phyloP scores from a whole-genome alignment of 2,113 vertebrate species.

The Colinus virginianus region DNA sequence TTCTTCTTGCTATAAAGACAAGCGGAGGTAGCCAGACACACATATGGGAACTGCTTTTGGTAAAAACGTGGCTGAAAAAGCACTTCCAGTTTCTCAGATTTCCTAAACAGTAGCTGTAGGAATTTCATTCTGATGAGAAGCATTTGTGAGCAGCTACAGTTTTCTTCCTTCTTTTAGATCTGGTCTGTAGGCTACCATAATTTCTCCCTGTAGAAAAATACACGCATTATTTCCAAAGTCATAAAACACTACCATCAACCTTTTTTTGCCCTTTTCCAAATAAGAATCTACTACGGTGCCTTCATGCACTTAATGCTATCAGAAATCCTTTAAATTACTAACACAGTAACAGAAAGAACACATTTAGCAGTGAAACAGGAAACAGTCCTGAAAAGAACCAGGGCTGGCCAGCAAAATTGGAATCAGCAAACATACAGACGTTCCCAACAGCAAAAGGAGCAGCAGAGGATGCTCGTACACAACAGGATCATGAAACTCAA shows the following conservation, averaged over 20 bases:
- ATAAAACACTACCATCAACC: neutral
- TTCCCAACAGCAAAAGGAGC: neutral
- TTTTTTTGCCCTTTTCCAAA: neutral
- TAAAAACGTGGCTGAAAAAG: conserved; percentile 42
- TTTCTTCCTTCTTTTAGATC: neutral
- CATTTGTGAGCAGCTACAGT: neutral
- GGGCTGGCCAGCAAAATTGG: neutral
- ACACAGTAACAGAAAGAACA: neutral
- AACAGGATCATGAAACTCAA: neutral
- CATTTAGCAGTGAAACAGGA: neutral
- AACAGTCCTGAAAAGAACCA: neutral
- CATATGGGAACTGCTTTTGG: conserved; percentile 7
- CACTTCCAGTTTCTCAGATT: conserved; percentile 8
- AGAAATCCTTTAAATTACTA: neutral
- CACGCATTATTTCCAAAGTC: neutral
- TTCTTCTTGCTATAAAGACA: conserved; percentile 77
- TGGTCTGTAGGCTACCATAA: neutral
- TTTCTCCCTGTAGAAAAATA: conserved; percentile 13
- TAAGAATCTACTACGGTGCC: neutral
- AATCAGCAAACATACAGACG: neutral
- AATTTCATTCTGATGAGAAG: conserved; percentile 72
- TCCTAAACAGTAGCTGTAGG: conserved; percentile 60
- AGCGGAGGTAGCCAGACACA: conserved; percentile 74
- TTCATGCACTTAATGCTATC: neutral
- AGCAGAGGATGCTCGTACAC: neutral